Evolutionary conservation across 2,113 vertebrate species (phyloP), one percentile per base, ranked within the genome.

Genomic region (Nesoenas mayeri): DNA sequence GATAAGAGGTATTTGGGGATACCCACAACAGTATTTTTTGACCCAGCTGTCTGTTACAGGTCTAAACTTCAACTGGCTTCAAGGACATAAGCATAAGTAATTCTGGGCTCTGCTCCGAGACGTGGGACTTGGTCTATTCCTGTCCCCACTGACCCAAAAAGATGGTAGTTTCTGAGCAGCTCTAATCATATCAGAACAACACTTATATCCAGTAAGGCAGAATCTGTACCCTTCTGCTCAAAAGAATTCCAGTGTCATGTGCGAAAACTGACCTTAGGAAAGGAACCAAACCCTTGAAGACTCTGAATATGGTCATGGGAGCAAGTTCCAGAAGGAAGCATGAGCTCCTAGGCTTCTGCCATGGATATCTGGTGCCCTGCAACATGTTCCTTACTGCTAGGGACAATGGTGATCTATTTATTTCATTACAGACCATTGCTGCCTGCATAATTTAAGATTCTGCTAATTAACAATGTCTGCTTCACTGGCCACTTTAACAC

Each of bases 361-460:
- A 48, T 48, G 38, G 32, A 22, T 78, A 64, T n/a, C 42, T 88
- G 54, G 22, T 73, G 34, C 36, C 40, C 48, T 79, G 3, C 29
- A 75, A 61, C 72, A 86, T 32, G 84, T 79, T 73, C 61, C 21
- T 50, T 91, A 11, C 28, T 56, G 26, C 19, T 80, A 48, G 56
- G 32, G 44, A 74, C 64, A 56, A 22, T 25, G 34, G 40, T 57
- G 79, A 86, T 93, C 74, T 96, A 78, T 91, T 94, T 80, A 48
- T 80, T 94, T 91, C 79, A 80, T 91, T 94, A 78, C 32, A 93
- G 60, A 77, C 56, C 56, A 71, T 83, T 83, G 62, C 60, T 82
- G 31, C 50, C 36, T 77, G n/a, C 40, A 22, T 77, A 85, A 89
- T 94, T 83, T 91, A 91, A 94, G 92, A 69, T 78, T 56, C 53